These are phyloP conservation scores for Potorous gilbertii DNA, from an alignment of 2,797 vertebrate genomes.

Conservation along the genomic window DNA sequence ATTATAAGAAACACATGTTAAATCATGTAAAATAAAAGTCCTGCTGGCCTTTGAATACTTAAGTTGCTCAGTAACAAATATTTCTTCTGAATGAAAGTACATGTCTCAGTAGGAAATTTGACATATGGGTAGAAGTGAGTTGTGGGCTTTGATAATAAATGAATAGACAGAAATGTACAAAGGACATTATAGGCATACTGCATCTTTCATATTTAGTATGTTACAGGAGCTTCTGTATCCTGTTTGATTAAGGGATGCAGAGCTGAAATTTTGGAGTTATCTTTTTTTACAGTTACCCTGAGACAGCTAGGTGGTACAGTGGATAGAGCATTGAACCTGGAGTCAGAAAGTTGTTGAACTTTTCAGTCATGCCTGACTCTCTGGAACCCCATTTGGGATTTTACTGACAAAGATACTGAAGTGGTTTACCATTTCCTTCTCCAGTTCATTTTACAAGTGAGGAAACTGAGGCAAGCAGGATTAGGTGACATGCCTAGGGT, in stretches of 20 bases:
- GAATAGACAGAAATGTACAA: neutral
- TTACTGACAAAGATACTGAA: neutral
- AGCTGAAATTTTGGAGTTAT: neutral
- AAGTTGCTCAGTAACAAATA: conserved; percentile 40
- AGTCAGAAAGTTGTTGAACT: neutral
- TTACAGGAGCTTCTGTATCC: neutral
- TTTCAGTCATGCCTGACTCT: neutral
- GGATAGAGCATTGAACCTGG: neutral
- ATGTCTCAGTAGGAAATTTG: conserved; percentile 43
- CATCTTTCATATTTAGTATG: neutral
- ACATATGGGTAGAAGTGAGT: neutral
- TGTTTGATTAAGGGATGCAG: neutral
- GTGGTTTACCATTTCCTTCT: neutral
- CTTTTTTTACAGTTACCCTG: neutral
- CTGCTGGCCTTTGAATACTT: conserved; percentile 64
- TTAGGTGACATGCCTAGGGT: neutral
- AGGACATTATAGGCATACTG: neutral
- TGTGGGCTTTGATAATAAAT: neutral
- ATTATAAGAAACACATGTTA: conserved; percentile 62
- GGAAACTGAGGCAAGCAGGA: neutral
- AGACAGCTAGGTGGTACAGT: neutral
- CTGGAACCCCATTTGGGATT: neutral
- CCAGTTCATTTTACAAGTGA: neutral
- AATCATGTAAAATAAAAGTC: conserved; percentile 37
- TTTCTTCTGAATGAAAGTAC: conserved; percentile 47